Evolutionary conservation across 2,113 vertebrate genomes (phyloP).

Genomic region (Ranitomeya imitator): DNA sequence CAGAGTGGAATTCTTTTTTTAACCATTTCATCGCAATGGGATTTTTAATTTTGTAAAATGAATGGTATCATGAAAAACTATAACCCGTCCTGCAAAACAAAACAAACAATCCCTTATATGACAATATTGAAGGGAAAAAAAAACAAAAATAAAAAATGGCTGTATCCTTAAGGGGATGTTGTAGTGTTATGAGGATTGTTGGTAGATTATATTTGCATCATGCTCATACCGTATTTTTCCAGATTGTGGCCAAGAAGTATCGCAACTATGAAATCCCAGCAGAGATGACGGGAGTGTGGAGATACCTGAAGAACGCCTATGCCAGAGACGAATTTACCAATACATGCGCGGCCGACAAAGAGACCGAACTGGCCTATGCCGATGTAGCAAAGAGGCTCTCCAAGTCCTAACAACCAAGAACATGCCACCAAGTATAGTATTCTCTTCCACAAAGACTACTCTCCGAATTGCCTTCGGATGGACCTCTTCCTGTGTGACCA

Average conservation of each 20-base stretch:
- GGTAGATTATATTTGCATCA: neutral
- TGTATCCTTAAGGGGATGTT: no score
- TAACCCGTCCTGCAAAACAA: no score
- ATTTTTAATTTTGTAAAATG: no score
- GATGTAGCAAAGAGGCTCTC: conserved; percentile 89
- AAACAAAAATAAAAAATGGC: no score
- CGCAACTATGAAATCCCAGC: conserved; percentile 89
- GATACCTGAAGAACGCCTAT: conserved; percentile 89
- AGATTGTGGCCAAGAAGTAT: conserved; percentile 96
- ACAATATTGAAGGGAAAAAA: no score
- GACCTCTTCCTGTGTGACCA: neutral
- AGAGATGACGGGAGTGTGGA: conserved; percentile 88
- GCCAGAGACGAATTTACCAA: conserved; percentile 92
- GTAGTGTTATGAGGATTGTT: neutral
- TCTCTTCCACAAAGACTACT: conserved; percentile 60
- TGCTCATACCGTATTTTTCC: neutral
- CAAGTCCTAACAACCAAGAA: conserved; percentile 73
- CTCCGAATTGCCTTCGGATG: conserved; percentile 64
- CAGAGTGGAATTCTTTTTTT: no score
- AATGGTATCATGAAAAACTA: no score
- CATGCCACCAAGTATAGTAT: conserved; percentile 48
- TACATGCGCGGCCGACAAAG: conserved; percentile 89
- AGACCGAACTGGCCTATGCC: conserved; percentile 91
- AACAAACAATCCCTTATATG: no score
- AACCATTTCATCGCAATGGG: no score